These are phyloP conservation scores for Coleophora flavipennella DNA, from an alignment of 2,888 invertebrate species.

Conservation along the genomic window DNA sequence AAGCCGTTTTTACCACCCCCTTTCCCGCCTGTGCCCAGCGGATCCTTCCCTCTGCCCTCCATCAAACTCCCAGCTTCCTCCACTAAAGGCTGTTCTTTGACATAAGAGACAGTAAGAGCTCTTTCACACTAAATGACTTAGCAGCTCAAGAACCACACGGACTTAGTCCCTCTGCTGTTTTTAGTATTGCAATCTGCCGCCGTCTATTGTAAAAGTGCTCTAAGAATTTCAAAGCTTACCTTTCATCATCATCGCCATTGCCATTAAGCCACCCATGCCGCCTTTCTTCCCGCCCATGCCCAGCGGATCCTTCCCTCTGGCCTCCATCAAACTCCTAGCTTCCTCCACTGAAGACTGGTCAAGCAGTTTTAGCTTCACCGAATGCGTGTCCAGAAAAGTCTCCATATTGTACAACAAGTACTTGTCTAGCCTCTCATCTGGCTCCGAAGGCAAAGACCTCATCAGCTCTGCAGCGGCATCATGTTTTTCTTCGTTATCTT, in stretches of 20 bases:
- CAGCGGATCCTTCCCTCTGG: constrained; percentile 46
- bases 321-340: constrained; percentile 58
- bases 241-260: constrained; percentile 76
- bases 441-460: constrained; percentile 79
- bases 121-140: too few species aligned
- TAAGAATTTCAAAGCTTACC: too few species aligned
- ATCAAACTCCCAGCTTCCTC: constrained; percentile 61
- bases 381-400: constrained; percentile 78
- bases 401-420: constrained; percentile 79
- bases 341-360: constrained; percentile 72
- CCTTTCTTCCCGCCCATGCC: constrained; percentile 42
- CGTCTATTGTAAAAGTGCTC: too few species aligned
- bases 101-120: too few species aligned
- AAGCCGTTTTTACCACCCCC: constrained; percentile 61
- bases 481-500: constrained; percentile 73
- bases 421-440: constrained; percentile 79
- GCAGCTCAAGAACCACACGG: too few species aligned
- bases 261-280: constrained; percentile 63
- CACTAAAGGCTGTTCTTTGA: too few species aligned
- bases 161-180: too few species aligned
- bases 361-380: constrained; percentile 77
- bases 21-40: constrained; percentile 39
- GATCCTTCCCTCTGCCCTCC: constrained; percentile 50
- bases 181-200: too few species aligned
- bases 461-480: constrained; percentile 74